phyloP scores from a whole-genome alignment of 2,888 invertebrate genomes.

The Eudemis profundana region DNA sequence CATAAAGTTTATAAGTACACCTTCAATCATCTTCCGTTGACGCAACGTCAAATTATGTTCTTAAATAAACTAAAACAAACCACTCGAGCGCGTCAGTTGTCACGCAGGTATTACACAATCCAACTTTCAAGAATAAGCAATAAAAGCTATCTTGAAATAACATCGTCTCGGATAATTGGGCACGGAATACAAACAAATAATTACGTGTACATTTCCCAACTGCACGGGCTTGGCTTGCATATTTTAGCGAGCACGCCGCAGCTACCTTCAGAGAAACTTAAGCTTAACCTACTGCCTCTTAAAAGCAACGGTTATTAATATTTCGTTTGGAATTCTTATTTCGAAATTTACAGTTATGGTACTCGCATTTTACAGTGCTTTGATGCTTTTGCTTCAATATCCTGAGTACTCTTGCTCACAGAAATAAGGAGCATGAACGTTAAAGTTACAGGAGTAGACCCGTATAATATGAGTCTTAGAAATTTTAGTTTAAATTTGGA shows the following conservation, averaged over 20 bases:
- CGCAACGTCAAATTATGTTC: conserved; percentile 34
- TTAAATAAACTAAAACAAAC: conserved; percentile 35
- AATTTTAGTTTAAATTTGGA: background rate
- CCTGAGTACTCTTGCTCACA: conserved; percentile 7
- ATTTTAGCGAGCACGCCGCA: conserved; percentile 46
- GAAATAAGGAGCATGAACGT: background rate
- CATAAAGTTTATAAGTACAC: conserved; percentile 7
- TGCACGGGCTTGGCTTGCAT: conserved; percentile 48
- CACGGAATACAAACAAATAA: conserved; percentile 49
- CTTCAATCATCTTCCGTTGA: conserved; percentile 31
- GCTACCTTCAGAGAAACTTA: conserved; percentile 40
- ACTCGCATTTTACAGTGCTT: conserved; percentile 6
- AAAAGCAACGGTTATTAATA: conserved; percentile 44
- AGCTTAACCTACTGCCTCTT: conserved; percentile 44
- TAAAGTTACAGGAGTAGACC: background rate
- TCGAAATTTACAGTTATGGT: conserved; percentile 35
- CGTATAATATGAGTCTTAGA: background rate
- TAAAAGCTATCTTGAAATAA: conserved; percentile 46
- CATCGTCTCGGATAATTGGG: conserved; percentile 48
- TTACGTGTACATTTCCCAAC: conserved; percentile 49
- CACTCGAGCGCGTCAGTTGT: conserved; percentile 30
- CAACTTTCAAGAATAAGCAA: conserved; percentile 42
- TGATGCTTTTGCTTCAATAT: conserved; percentile 8
- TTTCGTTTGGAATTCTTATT: conserved; percentile 41
- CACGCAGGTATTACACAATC: conserved; percentile 39